Percentiles rank a stretch among this genome's conserved stretches.
These are phyloP conservation scores for Nomada fucata DNA, from an alignment of 2,888 invertebrate species.

Conservation along the genomic window DNA sequence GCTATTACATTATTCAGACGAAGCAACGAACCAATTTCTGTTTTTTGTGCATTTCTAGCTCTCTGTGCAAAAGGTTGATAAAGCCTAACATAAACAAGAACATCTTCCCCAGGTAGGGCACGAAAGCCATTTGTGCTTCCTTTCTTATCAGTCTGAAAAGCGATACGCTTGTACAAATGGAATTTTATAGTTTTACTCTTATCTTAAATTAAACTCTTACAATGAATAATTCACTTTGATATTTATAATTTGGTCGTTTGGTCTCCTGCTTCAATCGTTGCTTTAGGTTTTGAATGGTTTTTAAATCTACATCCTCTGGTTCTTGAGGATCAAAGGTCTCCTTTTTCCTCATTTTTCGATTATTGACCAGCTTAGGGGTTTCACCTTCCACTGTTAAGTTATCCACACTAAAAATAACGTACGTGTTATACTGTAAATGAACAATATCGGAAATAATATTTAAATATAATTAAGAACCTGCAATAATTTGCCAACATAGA, in stretches of 20 bases:
- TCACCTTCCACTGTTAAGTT: constrained; percentile 77
- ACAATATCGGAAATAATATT: not conserved
- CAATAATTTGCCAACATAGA: constrained; percentile 84
- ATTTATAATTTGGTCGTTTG: constrained; percentile 66
- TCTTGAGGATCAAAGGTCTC: constrained; percentile 64
- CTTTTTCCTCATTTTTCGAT: constrained; percentile 52
- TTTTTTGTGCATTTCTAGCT: not conserved
- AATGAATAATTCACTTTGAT: constrained; percentile 75
- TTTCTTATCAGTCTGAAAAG: constrained; percentile 65
- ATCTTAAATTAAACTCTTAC: constrained; percentile 59
- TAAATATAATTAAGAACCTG: constrained; percentile 80
- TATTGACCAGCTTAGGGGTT: constrained; percentile 54
- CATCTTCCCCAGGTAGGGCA: constrained; percentile 80
- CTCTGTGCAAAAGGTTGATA: constrained; percentile 84
- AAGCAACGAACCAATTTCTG: constrained; percentile 26
- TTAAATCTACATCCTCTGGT: constrained; percentile 68
- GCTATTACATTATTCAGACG: constrained; percentile 81
- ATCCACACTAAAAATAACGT: constrained; percentile 69
- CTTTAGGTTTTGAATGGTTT: constrained; percentile 73
- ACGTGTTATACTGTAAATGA: not conserved
- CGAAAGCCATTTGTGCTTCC: not conserved
- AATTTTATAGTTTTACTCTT: not conserved
- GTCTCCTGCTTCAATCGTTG: constrained; percentile 59
- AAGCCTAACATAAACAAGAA: constrained; percentile 84
- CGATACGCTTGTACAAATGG: not conserved